phyloP scores from a whole-genome alignment of 2,113 vertebrate species.

The Thalassarche chlororhynchos region DNA sequence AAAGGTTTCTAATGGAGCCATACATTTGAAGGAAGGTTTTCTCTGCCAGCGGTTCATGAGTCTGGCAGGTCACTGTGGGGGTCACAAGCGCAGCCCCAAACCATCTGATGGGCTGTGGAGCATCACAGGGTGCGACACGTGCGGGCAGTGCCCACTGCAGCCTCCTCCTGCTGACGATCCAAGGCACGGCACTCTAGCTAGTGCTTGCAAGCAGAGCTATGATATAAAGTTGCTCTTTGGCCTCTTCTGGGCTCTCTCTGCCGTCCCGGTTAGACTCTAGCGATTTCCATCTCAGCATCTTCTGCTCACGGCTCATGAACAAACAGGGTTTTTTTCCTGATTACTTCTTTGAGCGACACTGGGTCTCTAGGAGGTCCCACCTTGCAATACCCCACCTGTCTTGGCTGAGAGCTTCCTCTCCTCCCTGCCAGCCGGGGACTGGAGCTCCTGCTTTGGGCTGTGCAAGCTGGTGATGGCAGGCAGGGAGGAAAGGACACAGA shows the following conservation, averaged over 20 bases:
- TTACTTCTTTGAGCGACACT: rapidly evolving
- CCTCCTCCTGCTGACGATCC: not conserved
- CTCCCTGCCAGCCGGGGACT: rapidly evolving
- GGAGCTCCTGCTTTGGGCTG: not conserved
- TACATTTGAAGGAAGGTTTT: not conserved
- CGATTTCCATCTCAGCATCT: not conserved
- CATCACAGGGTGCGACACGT: rapidly evolving
- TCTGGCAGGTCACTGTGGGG: not conserved
- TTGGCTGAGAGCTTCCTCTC: not conserved
- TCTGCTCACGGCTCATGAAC: rapidly evolving
- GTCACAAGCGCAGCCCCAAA: not conserved
- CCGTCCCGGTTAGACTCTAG: too few species aligned
- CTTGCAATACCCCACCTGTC: not conserved
- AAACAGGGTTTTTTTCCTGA: not conserved
- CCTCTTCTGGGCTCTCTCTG: not conserved
- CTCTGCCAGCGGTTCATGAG: not conserved
- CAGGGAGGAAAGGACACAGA: not conserved
- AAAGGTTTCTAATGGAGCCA: not conserved
- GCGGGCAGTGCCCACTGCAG: rapidly evolving
- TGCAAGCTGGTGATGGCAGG: not conserved
- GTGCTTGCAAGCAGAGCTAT: not conserved
- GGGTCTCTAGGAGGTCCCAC: not conserved
- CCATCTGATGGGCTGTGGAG: not conserved
- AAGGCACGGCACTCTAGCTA: too few species aligned
- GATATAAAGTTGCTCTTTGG: not conserved